Percentiles rank a stretch among this genome's conserved stretches.
These are phyloP conservation scores for Belonocnema kinseyi DNA, from an alignment of 1,140 invertebrate species.

Conservation along the genomic window DNA sequence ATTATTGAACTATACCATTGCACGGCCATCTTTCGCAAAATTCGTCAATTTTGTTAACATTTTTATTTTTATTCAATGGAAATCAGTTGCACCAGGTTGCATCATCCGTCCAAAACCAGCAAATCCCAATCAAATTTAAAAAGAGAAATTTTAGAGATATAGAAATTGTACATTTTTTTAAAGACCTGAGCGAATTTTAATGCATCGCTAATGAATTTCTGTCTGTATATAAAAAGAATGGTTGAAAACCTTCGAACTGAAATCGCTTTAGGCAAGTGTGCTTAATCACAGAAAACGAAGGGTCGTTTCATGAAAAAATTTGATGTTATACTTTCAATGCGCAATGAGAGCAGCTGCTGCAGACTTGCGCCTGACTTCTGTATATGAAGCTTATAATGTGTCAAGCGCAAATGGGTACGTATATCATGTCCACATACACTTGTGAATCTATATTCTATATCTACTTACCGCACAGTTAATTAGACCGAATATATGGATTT, in stretches of 20 bases:
- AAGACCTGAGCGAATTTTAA: too few relatives aligned
- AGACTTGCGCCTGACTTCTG: constrained; percentile 24
- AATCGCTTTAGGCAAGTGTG: background rate
- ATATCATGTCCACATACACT: constrained; percentile 6
- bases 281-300: constrained; percentile 27
- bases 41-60: too few relatives aligned
- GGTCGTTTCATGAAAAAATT: constrained; percentile 51
- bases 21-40: too few relatives aligned
- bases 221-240: background rate
- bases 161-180: too few relatives aligned
- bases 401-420: background rate
- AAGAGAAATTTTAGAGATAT: too few relatives aligned
- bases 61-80: too few relatives aligned
- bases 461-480: constrained; percentile 15
- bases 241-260: background rate
- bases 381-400: constrained; percentile 7
- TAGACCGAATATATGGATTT: constrained; percentile 3
- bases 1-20: too few relatives aligned
- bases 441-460: constrained; percentile 9
- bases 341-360: constrained; percentile 57
- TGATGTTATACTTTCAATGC: constrained; percentile 57
- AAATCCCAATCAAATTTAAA: too few relatives aligned
- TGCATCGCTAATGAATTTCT: too few relatives aligned
- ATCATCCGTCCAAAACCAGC: too few relatives aligned
- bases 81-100: too few relatives aligned